Evolutionary conservation across 2,113 vertebrate species (phyloP).

Genomic region (Merops nubicus): DNA sequence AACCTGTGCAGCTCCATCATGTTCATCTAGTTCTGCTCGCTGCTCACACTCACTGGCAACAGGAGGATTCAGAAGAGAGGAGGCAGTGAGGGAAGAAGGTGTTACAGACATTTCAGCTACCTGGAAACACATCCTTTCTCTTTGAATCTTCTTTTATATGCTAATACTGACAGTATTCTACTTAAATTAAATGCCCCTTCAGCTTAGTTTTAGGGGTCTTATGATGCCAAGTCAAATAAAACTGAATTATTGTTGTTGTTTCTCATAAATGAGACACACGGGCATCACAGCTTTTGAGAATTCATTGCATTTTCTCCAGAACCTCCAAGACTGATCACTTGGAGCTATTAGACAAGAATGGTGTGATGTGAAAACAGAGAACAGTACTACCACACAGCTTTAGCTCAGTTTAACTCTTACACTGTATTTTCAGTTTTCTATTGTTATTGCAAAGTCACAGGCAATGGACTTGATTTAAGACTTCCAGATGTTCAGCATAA

Average conservation of each 20-base stretch:
- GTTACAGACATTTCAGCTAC: neutral
- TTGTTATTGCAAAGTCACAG: neutral
- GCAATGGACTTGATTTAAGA: neutral
- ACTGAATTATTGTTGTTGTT: neutral
- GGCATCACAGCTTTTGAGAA: neutral
- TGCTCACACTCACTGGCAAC: accelerated
- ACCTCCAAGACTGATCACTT: neutral
- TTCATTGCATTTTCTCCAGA: neutral
- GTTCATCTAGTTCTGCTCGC: neutral
- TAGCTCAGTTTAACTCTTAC: neutral
- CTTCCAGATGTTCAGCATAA: neutral
- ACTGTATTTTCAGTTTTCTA: neutral
- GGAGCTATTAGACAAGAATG: neutral
- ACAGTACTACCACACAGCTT: neutral
- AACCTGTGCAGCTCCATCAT: neutral
- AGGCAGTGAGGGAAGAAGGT: neutral
- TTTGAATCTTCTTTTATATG: neutral
- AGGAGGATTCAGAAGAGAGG: neutral
- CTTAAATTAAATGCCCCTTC: constrained; percentile 11
- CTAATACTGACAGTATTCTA: neutral
- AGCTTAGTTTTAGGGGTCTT: neutral
- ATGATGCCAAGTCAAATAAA: neutral
- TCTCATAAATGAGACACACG: neutral
- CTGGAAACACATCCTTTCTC: neutral
- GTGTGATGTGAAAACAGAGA: neutral